Percentiles rank a stretch among this genome's conserved stretches.
phyloP scores from a whole-genome alignment of 2,113 vertebrate genomes.

The Triplophysa rosa region DNA sequence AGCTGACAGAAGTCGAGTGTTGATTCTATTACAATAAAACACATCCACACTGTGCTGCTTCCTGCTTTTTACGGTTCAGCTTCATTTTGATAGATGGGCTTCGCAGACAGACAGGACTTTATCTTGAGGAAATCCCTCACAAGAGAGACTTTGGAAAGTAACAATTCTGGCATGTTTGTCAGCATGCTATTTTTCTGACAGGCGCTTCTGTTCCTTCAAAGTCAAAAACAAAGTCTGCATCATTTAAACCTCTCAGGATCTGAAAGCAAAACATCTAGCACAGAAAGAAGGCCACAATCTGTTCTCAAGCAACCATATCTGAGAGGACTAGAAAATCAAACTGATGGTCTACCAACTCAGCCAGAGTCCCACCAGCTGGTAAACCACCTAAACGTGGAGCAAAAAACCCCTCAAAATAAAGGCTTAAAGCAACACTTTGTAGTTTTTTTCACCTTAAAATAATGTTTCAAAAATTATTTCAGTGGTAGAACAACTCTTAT shows the following conservation, averaged over 20 bases:
- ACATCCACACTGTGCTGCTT: too few species aligned
- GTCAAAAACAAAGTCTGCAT: not conserved
- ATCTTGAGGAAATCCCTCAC: constrained; percentile 21
- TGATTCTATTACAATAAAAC: constrained; percentile 46
- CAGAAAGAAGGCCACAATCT: not conserved
- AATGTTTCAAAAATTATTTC: too few species aligned
- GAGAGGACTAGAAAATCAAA: not conserved
- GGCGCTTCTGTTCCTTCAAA: constrained; percentile 20
- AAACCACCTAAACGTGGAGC: too few species aligned
- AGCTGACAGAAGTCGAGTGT: constrained; percentile 63
- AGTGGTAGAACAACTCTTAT: too few species aligned
- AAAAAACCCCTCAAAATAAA: too few species aligned
- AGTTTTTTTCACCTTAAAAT: too few species aligned
- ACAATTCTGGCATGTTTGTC: constrained; percentile 19
- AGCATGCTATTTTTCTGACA: constrained; percentile 12
- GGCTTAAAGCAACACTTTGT: too few species aligned
- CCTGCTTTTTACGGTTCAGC: not conserved
- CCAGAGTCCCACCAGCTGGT: too few species aligned
- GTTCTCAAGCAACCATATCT: not conserved
- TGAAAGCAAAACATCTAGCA: not conserved
- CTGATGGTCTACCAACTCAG: too few species aligned
- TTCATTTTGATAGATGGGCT: constrained; percentile 7
- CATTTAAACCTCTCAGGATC: constrained; percentile 14
- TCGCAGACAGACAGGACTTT: constrained; percentile 10
- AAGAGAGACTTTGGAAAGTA: not conserved